phyloP scores from a whole-genome alignment of 1,140 invertebrate species.

The Drosophila saltans region DNA sequence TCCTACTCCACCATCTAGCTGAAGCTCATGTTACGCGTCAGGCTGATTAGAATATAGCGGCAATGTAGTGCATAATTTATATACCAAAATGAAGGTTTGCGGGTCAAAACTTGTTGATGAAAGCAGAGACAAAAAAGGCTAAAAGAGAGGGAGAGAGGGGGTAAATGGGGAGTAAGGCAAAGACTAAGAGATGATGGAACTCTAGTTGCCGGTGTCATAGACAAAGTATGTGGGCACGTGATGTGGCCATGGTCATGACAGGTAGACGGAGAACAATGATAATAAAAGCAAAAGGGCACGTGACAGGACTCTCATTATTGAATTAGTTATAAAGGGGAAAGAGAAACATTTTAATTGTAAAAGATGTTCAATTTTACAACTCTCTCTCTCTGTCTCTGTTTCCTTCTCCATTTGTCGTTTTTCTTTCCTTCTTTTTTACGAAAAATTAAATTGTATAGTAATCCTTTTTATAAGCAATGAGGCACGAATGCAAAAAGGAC shows the following conservation, averaged over 20 bases:
- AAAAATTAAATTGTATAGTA: slow-evolving; percentile 37
- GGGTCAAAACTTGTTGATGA: slow-evolving; percentile 59
- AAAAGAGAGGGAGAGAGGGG: slow-evolving; percentile 5
- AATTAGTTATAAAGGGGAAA: slow-evolving; percentile 61
- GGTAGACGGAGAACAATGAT: slow-evolving; percentile 70
- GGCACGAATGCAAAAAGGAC: slow-evolving; percentile 60
- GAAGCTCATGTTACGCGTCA: slow-evolving; percentile 72
- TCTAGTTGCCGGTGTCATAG: slow-evolving; percentile 31
- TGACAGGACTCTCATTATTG: slow-evolving; percentile 78
- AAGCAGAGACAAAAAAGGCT: slow-evolving; percentile 9
- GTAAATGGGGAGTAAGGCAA: neutral
- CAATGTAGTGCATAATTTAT: slow-evolving; percentile 68
- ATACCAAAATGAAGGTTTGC: slow-evolving; percentile 70
- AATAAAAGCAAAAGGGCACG: slow-evolving; percentile 69
- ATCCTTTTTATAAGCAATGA: slow-evolving; percentile 62
- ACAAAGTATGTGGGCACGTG: slow-evolving; percentile 73
- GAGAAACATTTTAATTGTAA: slow-evolving; percentile 62
- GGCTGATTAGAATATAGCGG: slow-evolving; percentile 80
- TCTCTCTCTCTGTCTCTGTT: neutral
- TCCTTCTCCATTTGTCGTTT: neutral
- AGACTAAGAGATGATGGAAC: slow-evolving; percentile 3
- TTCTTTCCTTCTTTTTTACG: neutral
- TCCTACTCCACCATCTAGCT: neutral
- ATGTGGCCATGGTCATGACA: slow-evolving; percentile 65
- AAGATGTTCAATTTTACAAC: slow-evolving; percentile 5